Evolutionary conservation across 2,113 vertebrate genomes (phyloP).

Genomic region (Craseonycteris thonglongyai): DNA sequence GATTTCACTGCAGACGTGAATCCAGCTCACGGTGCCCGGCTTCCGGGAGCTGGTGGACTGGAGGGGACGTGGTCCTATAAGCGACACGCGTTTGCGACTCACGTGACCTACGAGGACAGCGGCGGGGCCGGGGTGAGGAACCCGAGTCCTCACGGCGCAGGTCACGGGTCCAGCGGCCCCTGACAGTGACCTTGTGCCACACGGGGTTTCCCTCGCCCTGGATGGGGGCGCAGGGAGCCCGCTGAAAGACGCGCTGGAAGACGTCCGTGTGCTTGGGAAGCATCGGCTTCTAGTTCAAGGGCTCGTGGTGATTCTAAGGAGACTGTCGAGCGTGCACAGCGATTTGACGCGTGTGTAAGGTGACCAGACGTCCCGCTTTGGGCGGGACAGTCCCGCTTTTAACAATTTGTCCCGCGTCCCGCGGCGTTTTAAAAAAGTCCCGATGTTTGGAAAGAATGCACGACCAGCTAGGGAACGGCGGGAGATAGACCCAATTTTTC

Average conservation of each 20-base stretch:
- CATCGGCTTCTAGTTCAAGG: background rate
- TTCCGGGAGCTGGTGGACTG: background rate
- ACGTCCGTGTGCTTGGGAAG: background rate
- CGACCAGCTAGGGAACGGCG: too few species aligned
- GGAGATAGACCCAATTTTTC: too few species aligned
- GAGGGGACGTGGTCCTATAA: background rate
- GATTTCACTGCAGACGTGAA: background rate
- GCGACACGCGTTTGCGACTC: background rate
- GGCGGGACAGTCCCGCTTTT: too few species aligned
- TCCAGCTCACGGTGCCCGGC: background rate
- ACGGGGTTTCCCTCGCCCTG: background rate
- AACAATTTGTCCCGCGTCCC: too few species aligned
- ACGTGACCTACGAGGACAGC: background rate
- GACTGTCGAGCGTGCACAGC: background rate
- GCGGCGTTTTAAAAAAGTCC: too few species aligned
- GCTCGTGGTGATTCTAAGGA: background rate
- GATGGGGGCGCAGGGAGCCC: background rate
- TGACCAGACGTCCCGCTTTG: too few species aligned
- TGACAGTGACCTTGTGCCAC: too few species aligned
- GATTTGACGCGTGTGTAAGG: fast-evolving
- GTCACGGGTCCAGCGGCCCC: too few species aligned
- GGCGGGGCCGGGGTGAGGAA: too few species aligned
- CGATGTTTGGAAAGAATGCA: too few species aligned
- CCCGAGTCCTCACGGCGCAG: too few species aligned
- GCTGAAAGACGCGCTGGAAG: background rate